phyloP scores from a whole-genome alignment of 2,797 vertebrate species.

The Myiotriccus ornatus region DNA sequence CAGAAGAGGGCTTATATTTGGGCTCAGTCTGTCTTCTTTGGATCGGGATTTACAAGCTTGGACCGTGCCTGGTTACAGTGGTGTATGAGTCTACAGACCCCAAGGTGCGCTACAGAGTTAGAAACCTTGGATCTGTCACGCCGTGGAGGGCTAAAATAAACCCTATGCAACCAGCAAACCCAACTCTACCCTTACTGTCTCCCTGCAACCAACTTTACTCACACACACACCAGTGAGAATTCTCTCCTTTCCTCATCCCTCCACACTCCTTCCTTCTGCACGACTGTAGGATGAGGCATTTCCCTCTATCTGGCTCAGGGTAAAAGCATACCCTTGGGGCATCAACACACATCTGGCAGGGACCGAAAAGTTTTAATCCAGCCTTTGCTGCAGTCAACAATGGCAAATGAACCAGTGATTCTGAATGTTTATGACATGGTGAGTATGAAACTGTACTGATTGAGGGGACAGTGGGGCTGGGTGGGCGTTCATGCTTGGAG shows the following conservation, averaged over 20 bases:
- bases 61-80: not conserved
- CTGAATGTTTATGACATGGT: conserved; percentile 97
- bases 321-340: conserved; percentile 48
- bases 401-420: conserved; percentile 96
- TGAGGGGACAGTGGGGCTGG: not conserved
- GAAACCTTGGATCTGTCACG: not conserved
- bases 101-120: not conserved
- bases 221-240: not conserved
- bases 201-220: conserved; percentile 1
- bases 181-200: not conserved
- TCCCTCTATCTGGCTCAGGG: conserved; percentile 15
- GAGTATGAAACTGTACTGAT: conserved; percentile 64
- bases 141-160: not conserved
- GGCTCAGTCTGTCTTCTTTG: not conserved
- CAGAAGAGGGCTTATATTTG: not conserved
- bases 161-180: not conserved
- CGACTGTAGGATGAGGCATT: conserved; percentile 34
- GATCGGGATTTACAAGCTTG: not conserved
- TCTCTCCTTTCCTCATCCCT: not conserved
- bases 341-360: conserved; percentile 67
- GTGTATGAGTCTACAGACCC: not conserved
- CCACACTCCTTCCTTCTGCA: not conserved
- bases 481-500: not conserved
- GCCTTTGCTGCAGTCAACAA: conserved; percentile 79
- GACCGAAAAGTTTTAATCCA: conserved; percentile 61